phyloP scores from a whole-genome alignment of 2,797 vertebrate species.

The Sebastes baramenuke region DNA sequence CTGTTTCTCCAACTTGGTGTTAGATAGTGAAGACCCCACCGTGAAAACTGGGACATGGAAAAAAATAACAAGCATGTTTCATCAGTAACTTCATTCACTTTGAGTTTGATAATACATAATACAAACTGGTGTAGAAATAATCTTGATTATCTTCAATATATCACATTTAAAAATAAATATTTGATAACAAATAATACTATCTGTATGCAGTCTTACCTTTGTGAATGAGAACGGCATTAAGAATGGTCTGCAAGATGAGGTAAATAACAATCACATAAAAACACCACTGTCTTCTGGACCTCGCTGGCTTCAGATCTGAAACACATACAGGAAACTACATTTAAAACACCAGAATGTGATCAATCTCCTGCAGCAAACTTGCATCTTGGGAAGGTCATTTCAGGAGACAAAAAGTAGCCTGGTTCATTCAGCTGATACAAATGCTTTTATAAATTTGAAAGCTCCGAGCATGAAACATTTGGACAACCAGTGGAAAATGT shows the following conservation, averaged over 20 bases:
- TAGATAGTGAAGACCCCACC: conserved; percentile 4
- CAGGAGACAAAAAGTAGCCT: neutral
- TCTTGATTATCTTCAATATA: neutral
- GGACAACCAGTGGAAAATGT: neutral
- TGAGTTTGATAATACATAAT: neutral
- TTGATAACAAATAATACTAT: neutral
- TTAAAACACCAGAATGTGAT: neutral
- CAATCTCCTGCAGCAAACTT: neutral
- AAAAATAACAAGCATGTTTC: neutral
- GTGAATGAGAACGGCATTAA: conserved; percentile 77
- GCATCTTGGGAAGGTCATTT: neutral
- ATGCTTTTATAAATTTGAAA: neutral
- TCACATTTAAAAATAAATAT: neutral
- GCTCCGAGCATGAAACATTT: neutral
- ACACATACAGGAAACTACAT: conserved; percentile 25
- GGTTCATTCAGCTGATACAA: neutral
- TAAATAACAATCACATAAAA: conserved; percentile 58
- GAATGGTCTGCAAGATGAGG: conserved; percentile 78
- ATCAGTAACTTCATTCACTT: neutral
- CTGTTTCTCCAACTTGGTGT: neutral
- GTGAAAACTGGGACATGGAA: conserved; percentile 47
- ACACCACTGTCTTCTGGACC: conserved; percentile 31
- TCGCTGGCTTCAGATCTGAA: conserved; percentile 65
- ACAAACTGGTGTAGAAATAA: neutral
- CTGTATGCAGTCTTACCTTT: conserved; percentile 78